Evolutionary conservation across 1,140 invertebrate genomes (phyloP), one percentile per base, ranked within the genome.

Genomic region (Macrocentrus cingulum): DNA sequence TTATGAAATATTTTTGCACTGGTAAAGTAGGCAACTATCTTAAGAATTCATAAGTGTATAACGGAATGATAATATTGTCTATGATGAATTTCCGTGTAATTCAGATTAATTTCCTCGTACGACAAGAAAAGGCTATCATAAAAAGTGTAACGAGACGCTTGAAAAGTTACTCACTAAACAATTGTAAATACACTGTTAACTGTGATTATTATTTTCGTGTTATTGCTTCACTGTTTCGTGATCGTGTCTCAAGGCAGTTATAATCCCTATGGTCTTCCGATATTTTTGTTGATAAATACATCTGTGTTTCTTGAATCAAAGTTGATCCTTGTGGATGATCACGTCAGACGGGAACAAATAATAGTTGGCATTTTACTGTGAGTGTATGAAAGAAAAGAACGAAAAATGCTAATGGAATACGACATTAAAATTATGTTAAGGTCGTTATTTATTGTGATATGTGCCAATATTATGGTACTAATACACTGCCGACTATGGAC

Each of bases 401-500:
- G n/a, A n/a, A 41, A 11, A 23, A 2, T 20, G 13, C 23, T 34
- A 29, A 29, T 23, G n/a, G 20, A 9, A 29, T 29, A 15, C 8
- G 39, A 19, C 25, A 8, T 45, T 9, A 20, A 16, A 39, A 39
- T 49, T 32, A 36, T 56, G 48, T 61, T 62, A 63, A 60, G 57
- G 57, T 61, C 63, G 62, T 68, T 64, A 63, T 66, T 66, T 56
- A 69, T 66, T 67, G 69, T 69, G 69, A 71, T 71, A 71, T 64
- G 69, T 71, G 69, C 69, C 63, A 71, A 71, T 67, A 63, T 59
- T 60, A 66, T 11, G 61, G 64, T 67, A 64, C 60, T 62, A 54
- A 63, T 62, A 62, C 67, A 68, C 61, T 63, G 54, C 65, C 69
- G 65, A 55, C 34, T 29, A 56, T 29, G 9, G 9, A 39, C 32